Base-by-base conservation (phyloP, 92 coral and sea anemone species). In the Porites cylindrica region DNA sequence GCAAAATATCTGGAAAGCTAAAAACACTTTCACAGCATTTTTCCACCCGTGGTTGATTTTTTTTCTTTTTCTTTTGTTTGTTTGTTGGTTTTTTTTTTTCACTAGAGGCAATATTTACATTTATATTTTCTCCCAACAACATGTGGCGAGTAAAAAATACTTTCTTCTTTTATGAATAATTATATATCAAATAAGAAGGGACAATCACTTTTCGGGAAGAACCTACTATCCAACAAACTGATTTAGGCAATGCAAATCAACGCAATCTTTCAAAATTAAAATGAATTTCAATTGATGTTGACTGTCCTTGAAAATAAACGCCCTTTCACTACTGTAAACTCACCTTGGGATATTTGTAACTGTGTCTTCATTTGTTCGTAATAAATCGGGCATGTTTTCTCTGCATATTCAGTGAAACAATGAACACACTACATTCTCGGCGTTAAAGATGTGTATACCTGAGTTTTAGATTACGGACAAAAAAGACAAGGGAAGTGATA, bases 1-100 rank as follows among this genome's bases (percentile, higher is more conserved):
- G 29, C 56, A 73, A 74, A 21, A 58, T 52, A 62, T 74, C 21
- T 74, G 8, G 43, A 14, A 74, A 52, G 78, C 63, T 50, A 74
- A 52, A 47, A 16, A 71, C 14, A 32, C 66, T 62, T 62, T 8
- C 66, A 62, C 8, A 18, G 66, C 16, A 56, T 18, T 10, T 62
- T 62, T 10, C 8, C 66, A 3, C 66, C 66, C 1, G 17, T 14
- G 24, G n/a, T 62, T 62, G 66, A 14, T 17, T 19, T 61, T 61
- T 61, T 54, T 10, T 4, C 0, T 10, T 56, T 10, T 62, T 8
- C 1, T 62, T 26, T 56, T 13, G 0, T 23, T 8, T 16, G 18
- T 32, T 20, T 26, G 2, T 23, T 77, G 8, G 9, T 77, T 17
- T 14, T 17, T 8, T 77, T 67, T 77, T 67, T 60, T 77, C 56